A percentile compares a stretch with the other conserved stretches of the same genome.
phyloP scores from a whole-genome alignment of 2,113 vertebrate genomes.

The Mola mola region DNA sequence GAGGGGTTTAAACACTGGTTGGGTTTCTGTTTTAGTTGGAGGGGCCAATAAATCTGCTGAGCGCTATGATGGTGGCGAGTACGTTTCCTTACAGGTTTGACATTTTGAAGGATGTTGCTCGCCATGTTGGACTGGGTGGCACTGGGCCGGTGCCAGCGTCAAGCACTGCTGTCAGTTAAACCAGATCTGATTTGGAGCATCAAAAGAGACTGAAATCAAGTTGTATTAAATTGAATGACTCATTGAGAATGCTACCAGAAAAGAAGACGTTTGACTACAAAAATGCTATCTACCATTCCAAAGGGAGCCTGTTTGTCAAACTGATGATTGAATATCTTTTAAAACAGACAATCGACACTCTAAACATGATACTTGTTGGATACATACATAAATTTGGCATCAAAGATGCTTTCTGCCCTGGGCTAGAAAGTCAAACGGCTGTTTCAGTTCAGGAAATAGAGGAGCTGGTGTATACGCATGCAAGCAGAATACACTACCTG shows the following conservation, averaged over 20 bases:
- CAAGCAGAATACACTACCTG: background rate
- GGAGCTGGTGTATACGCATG: slow-evolving; percentile 9
- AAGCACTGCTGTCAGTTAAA: slow-evolving; percentile 7
- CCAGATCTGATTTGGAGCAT: slow-evolving; percentile 9
- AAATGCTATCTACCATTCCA: slow-evolving; percentile 15
- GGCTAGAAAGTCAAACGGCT: background rate
- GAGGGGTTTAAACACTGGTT: slow-evolving; percentile 55
- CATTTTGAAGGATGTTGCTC: slow-evolving; percentile 50
- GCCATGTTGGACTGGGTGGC: slow-evolving; percentile 36
- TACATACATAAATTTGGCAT: too few species aligned
- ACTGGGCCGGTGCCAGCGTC: slow-evolving; percentile 11
- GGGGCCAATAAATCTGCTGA: slow-evolving; percentile 39
- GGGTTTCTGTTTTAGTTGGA: slow-evolving; percentile 71
- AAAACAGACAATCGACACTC: too few species aligned
- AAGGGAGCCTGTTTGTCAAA: too few species aligned
- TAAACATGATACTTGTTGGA: too few species aligned
- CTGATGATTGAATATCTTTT: too few species aligned
- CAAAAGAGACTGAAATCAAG: slow-evolving; percentile 17
- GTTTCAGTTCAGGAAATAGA: slow-evolving; percentile 9
- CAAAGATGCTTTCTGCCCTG: too few species aligned
- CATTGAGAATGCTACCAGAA: slow-evolving; percentile 9
- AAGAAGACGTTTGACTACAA: slow-evolving; percentile 3
- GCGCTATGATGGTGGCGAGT: slow-evolving; percentile 17
- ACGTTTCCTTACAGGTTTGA: slow-evolving; percentile 32
- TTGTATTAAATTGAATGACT: slow-evolving; percentile 14